Conservation (phyloP, 2,888 invertebrate species). For the Liposcelis brunnea region DNA sequence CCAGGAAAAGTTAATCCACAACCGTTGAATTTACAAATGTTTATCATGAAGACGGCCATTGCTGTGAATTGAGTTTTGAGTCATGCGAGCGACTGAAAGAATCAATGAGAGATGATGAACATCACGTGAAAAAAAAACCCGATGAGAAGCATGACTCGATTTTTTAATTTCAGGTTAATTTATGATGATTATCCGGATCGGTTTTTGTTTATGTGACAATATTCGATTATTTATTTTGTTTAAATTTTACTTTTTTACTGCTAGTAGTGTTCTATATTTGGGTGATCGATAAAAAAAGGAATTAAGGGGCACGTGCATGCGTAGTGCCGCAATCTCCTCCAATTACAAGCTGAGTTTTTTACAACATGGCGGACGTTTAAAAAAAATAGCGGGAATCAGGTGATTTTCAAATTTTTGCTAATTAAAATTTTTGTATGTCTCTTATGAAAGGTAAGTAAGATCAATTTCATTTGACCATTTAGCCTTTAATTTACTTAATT, state of each 20-base stretch:
- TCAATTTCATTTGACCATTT: too few species aligned
- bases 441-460: too few species aligned
- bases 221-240: too few species aligned
- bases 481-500: too few species aligned
- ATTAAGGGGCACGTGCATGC: constrained; percentile 5
- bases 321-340: constrained; percentile 4
- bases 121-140: constrained; percentile 5
- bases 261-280: constrained; percentile 22
- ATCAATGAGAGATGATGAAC: constrained; percentile 22
- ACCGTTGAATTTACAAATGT: constrained; percentile 76
- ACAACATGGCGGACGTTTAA: constrained; percentile 13
- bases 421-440: too few species aligned
- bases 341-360: constrained; percentile 3
- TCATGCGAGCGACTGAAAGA: constrained; percentile 27
- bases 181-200: constrained; percentile 1
- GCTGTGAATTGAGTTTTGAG: constrained; percentile 20
- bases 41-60: constrained; percentile 82
- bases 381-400: too few species aligned
- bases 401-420: too few species aligned
- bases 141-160: too few species aligned
- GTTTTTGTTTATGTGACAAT: not conserved
- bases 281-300: constrained; percentile 25
- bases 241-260: not conserved
- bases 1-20: constrained; percentile 71
- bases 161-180: too few species aligned